Evolutionary conservation across 2,888 invertebrate species (phyloP).

Genomic region (Amphiduros pacificus): DNA sequence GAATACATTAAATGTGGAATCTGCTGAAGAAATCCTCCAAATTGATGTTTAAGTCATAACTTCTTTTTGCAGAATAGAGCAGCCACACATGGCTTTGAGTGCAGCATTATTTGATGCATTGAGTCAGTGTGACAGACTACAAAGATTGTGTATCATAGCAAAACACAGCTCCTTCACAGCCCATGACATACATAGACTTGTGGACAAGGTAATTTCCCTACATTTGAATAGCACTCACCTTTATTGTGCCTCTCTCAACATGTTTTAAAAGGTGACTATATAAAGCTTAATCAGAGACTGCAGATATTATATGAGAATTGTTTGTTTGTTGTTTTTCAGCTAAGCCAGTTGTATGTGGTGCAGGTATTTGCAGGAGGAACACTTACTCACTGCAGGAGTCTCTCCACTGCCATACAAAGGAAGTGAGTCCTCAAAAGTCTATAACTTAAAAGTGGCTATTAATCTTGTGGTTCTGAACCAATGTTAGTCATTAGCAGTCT

Average conservation of each 20-base stretch:
- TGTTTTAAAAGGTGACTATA: too few relatives aligned
- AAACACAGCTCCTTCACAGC: conserved; percentile 42
- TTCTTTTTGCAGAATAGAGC: conserved; percentile 47
- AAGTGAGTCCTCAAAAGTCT: conserved; percentile 31
- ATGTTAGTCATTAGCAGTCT: too few relatives aligned
- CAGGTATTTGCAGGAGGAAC: conserved; percentile 45
- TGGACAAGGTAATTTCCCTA: conserved; percentile 37
- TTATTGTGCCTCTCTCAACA: too few relatives aligned
- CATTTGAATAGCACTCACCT: not conserved
- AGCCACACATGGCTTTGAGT: conserved; percentile 45
- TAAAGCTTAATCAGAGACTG: too few relatives aligned
- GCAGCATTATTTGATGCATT: conserved; percentile 41
- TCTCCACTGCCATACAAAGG: conserved; percentile 40
- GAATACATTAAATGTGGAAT: too few relatives aligned
- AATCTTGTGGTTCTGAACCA: too few relatives aligned
- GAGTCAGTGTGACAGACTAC: conserved; percentile 36
- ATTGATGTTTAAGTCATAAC: too few relatives aligned
- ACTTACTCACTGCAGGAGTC: conserved; percentile 39
- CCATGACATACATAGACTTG: conserved; percentile 35
- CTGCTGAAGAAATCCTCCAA: too few relatives aligned
- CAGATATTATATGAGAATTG: too few relatives aligned
- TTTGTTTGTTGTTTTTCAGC: conserved; percentile 32
- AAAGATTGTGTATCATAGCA: conserved; percentile 47
- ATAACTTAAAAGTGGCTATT: too few relatives aligned
- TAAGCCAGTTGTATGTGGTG: conserved; percentile 36